Evolutionary conservation across 2,888 invertebrate genomes (phyloP).

Genomic region (Acrobasis repandana): DNA sequence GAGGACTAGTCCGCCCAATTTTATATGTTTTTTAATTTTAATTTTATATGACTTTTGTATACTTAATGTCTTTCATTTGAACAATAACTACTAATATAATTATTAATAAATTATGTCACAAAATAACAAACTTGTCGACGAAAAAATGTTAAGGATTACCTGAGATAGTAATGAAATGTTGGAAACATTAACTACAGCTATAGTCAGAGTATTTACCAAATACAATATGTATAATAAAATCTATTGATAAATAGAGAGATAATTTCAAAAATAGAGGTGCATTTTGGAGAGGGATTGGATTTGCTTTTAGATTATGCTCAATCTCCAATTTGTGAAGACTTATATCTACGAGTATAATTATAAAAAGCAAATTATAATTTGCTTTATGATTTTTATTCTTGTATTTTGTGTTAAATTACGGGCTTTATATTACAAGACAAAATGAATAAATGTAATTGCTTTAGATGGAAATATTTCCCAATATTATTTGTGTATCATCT

Average conservation of each 20-base stretch:
- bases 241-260: neutral
- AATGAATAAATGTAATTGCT: too few species aligned
- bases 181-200: conserved; percentile 15
- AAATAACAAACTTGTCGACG: conserved; percentile 9
- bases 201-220: neutral
- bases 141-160: conserved; percentile 9
- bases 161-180: conserved; percentile 5
- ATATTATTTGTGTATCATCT: too few species aligned
- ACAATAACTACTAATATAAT: conserved; percentile 33
- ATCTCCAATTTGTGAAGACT: neutral
- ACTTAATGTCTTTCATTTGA: conserved; percentile 42
- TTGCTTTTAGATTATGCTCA: neutral
- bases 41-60: conserved; percentile 57
- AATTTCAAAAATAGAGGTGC: neutral
- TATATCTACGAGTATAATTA: too few species aligned
- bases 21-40: conserved; percentile 54
- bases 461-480: too few species aligned
- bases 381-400: too few species aligned
- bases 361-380: too few species aligned
- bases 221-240: neutral
- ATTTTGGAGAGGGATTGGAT: conserved; percentile 3
- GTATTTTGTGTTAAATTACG: too few species aligned
- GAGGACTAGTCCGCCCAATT: conserved; percentile 38
- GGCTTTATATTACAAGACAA: too few species aligned
- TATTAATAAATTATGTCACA: conserved; percentile 6